Base-by-base conservation (phyloP, 2,888 invertebrate species). In the Andrena minutula region DNA sequence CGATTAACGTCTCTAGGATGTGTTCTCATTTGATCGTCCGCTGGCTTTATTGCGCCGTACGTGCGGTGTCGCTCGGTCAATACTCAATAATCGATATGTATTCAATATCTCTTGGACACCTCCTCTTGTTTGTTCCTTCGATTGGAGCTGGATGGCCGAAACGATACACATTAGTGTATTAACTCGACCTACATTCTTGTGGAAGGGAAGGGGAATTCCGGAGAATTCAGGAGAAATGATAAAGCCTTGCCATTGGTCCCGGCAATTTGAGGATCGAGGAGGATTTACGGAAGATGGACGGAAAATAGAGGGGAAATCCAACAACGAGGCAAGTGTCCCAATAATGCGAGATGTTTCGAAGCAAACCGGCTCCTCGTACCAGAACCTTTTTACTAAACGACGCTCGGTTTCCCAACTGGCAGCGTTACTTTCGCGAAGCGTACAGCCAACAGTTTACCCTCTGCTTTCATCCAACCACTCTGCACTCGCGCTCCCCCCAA, bases 301-400 rank as follows among this genome's bases (percentile, higher is more conserved):
- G 51, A 51, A 2, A 20, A n/a, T 51, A 7, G 20, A 8, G 51
- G 20, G 23, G 12, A 56, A 20, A 32, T n/a, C 30, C 60, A 8
- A 30, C 12, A n/a, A 26, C 26, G n/a, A 26, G 16, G 56, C 58
- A 58, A 69, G 32, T 32, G 16, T 32, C 53, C 10, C 8, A 2
- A 20, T 2, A 1, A 7, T 7, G 8, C 51, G 30, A 20, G 30
- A 32, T n/a, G 49, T 53, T 49, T 26, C 26, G 26, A 58, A 16
- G 26, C 5, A 6, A 16, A 16, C 53, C 2, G 30, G 8, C 16
- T 16, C 53, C 56, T n/a, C 56, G 35, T n/a, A 26, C 23, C 10
- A n/a, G 28, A 56, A 41, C n/a, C 56, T 35, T 69, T 58, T 69
- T 69, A 56, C 56, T 41, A 41, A 26, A 69, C 69, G 56, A 58